Base-by-base conservation (phyloP, 2,888 invertebrate species). In the Operophtera brumata region DNA sequence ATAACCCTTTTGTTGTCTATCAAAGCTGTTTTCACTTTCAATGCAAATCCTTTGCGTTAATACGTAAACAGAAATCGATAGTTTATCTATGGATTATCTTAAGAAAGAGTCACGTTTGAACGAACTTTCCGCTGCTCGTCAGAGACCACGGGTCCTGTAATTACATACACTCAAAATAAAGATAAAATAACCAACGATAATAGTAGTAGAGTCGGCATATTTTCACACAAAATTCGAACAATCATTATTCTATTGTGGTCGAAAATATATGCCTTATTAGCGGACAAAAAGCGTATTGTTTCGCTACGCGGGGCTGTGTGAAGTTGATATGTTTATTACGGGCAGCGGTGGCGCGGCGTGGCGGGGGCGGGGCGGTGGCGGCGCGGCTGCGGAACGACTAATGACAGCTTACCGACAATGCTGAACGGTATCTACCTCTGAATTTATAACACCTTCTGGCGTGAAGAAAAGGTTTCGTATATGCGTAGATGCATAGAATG, bases 11-110 rank as follows among this genome's bases (percentile, higher is more conserved):
- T 85, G 76, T 77, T 61, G 62, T 69, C 81, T 84, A 83, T 86
- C 80, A 80, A 69, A 75, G 66, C 70, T 78, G 79, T 84, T 89
- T 88, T 89, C 88, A 86, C 88, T 88, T 86, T 88, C 82, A 71
- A 70, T 63, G 73, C 80, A 80, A 65, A 85, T 85, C 82, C 79
- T 78, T 82, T 80, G 65, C 57, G 67, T 65, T 65, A 67, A 69
- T 71, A 75, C 70, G 76, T 84, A 81, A 84, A 85, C 81, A 83
- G 84, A 80, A 73, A 86, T 76, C 61, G 84, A 85, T 82, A 85
- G 70, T 70, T n/a, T 66, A 62, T 69, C 52, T 34, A 41, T 43
- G 20, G 45, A 50, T 42, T 41, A 54, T 50, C 43, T 13, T 36
- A 39, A 43, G 46, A 30, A 54, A 36, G 43, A 54, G 52, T 47